Percentiles rank a stretch among this genome's conserved stretches.
phyloP scores from a whole-genome alignment of 2,888 invertebrate species.

The Bimastos eiseni region DNA sequence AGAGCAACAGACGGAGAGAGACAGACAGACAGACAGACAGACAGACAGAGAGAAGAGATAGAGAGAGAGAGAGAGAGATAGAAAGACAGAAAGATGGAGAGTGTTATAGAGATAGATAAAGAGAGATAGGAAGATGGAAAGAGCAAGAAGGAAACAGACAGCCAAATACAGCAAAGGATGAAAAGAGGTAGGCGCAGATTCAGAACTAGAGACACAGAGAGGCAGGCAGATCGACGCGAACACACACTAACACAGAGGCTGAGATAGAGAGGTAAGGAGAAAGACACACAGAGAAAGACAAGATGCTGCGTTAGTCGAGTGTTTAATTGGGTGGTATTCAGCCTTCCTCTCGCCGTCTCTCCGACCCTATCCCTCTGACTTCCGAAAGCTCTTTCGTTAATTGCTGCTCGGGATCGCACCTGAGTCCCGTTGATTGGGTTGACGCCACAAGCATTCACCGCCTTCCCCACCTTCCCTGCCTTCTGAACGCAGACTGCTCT shows the following conservation, averaged over 20 bases:
- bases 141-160: neutral
- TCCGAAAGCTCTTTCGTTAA: conserved; percentile 13
- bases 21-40: neutral
- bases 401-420: neutral
- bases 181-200: neutral
- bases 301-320: neutral
- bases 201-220: neutral
- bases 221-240: no score
- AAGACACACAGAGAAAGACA: neutral
- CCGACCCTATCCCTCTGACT: neutral
- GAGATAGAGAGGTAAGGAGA: neutral
- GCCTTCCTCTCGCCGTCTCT: neutral
- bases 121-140: neutral
- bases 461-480: neutral
- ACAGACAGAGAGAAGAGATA: neutral
- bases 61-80: neutral
- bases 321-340: neutral
- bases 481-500: neutral
- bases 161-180: neutral
- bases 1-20: neutral
- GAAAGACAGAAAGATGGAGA: neutral
- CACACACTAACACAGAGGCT: no score
- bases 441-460: neutral
- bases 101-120: neutral
- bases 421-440: conserved; percentile 6